Base-by-base conservation (phyloP, 2,888 invertebrate genomes). In the Thysanoteuthis rhombus region DNA sequence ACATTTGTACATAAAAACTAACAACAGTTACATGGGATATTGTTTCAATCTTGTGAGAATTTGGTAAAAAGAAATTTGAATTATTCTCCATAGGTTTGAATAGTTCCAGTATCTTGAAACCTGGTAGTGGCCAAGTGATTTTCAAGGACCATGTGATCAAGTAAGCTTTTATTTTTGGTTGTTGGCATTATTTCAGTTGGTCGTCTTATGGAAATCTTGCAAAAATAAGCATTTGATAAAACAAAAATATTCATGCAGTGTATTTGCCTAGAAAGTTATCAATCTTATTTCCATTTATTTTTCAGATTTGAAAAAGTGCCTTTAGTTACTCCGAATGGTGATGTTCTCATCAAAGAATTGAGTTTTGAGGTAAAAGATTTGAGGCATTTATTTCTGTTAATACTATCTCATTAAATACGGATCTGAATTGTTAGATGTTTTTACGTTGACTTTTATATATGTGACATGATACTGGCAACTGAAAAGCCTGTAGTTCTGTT, bases 271-370 rank as follows among this genome's bases (percentile, higher is more conserved):
- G 32, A 75, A 75, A n/a, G 8, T n/a, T 36, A 75, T 36, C 6
- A 1, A n/a, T n/a, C n/a, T 75, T 16, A 75, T 75, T 75, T 75
- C 12, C 19, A 90, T 92, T 95, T 75, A 91, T 92, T 95, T 94
- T 99, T 99, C 96, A 98, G 98, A 95, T 99, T 99, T 97, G 98
- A 99, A 94, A 97, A 98, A 94, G 99, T 99, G 40, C 99, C 99
- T 5, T 97, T 99, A 93, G 98, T 99, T 42, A 99, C 99, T 0
- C 99, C 99, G 4, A 99, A 99, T 96, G 99, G 99, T 0, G 99
- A 99, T 97, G 98, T 99, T 22, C 98, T 99, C 90, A 98, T 99
- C 89, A 98, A 98, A 95, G 98, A 99, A 95, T 97, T 99, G 32
- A 98, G 97, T 91, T 99, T 99, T 96, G 99, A 99, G 98, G 99